Percentiles rank a stretch among this genome's conserved stretches.
phyloP scores from a whole-genome alignment of 2,888 invertebrate genomes.

The Allolobophora icterica region DNA sequence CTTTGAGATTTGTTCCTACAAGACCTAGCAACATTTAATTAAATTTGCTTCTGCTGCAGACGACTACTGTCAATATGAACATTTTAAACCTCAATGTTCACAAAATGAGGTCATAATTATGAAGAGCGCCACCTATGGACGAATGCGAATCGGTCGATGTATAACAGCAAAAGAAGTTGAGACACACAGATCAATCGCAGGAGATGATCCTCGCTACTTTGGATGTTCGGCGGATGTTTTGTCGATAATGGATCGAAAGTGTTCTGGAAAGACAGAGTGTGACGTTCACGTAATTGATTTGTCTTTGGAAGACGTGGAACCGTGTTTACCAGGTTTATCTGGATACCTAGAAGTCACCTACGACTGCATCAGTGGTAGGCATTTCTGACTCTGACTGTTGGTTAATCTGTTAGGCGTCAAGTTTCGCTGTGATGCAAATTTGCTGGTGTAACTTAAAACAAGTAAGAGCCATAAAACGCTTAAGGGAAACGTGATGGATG shows the following conservation, averaged over 20 bases:
- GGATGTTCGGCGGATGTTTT: constrained; percentile 35
- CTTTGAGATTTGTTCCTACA: no score
- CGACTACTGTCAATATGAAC: constrained; percentile 32
- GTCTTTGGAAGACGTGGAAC: constrained; percentile 1
- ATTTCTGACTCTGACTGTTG: not conserved
- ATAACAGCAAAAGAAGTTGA: constrained; percentile 28
- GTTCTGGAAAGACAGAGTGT: constrained; percentile 35
- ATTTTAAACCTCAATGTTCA: constrained; percentile 30
- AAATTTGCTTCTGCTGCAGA: not conserved
- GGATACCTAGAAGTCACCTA: constrained; percentile 33
- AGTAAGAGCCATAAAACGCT: no score
- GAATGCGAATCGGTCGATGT: constrained; percentile 27
- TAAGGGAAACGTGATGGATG: no score
- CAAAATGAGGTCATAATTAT: constrained; percentile 38
- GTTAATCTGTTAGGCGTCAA: not conserved
- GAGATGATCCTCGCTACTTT: not conserved
- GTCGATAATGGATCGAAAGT: constrained; percentile 26
- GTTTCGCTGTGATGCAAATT: no score
- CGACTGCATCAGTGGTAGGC: constrained; percentile 38
- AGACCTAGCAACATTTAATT: not conserved
- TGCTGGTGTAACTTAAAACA: no score
- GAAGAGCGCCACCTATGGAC: constrained; percentile 22
- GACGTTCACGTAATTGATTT: constrained; percentile 33
- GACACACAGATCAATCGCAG: not conserved
- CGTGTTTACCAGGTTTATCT: constrained; percentile 31